phyloP scores from a whole-genome alignment of 1,140 invertebrate genomes.

The Camponotus vicinus region DNA sequence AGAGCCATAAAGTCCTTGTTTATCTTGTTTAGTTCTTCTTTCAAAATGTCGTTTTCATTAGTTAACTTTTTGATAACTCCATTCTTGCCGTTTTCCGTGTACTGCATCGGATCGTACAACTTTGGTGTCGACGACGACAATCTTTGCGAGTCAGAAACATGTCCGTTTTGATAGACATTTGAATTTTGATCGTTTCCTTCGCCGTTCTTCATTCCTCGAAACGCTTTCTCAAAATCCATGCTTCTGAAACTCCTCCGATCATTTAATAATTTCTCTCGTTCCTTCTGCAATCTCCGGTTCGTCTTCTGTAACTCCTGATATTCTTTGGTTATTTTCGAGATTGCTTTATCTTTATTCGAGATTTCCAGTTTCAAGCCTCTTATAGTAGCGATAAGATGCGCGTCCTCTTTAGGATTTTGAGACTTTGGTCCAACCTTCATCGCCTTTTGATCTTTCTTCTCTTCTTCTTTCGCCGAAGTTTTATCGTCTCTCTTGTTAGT shows the following conservation, averaged over 20 bases:
- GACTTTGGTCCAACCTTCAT: slow-evolving; percentile 75
- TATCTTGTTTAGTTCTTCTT: slow-evolving; percentile 88
- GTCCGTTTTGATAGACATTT: slow-evolving; percentile 83
- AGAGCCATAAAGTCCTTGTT: slow-evolving; percentile 89
- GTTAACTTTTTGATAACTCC: slow-evolving; percentile 83
- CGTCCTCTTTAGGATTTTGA: slow-evolving; percentile 89
- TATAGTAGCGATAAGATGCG: slow-evolving; percentile 92
- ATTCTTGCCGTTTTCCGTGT: slow-evolving; percentile 85
- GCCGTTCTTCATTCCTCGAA: slow-evolving; percentile 77
- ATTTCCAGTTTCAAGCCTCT: slow-evolving; percentile 91
- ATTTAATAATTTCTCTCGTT: slow-evolving; percentile 88
- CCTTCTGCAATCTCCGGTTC: slow-evolving; percentile 91
- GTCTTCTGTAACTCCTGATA: slow-evolving; percentile 91
- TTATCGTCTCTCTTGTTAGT: slow-evolving; percentile 69
- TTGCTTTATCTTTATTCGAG: slow-evolving; percentile 90
- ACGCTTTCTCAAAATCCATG: slow-evolving; percentile 74
- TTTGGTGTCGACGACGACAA: slow-evolving; percentile 82
- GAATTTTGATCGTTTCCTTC: slow-evolving; percentile 84
- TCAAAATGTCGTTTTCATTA: slow-evolving; percentile 87
- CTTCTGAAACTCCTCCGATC: slow-evolving; percentile 77
- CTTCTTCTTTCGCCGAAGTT: slow-evolving; percentile 63
- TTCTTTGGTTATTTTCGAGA: slow-evolving; percentile 90
- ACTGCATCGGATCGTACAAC: slow-evolving; percentile 85
- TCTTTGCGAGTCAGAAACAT: slow-evolving; percentile 85
- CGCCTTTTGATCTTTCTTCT: slow-evolving; percentile 68